Evolutionary conservation across 2,113 vertebrate species (phyloP).

Genomic region (Aptenodytes forsteri): DNA sequence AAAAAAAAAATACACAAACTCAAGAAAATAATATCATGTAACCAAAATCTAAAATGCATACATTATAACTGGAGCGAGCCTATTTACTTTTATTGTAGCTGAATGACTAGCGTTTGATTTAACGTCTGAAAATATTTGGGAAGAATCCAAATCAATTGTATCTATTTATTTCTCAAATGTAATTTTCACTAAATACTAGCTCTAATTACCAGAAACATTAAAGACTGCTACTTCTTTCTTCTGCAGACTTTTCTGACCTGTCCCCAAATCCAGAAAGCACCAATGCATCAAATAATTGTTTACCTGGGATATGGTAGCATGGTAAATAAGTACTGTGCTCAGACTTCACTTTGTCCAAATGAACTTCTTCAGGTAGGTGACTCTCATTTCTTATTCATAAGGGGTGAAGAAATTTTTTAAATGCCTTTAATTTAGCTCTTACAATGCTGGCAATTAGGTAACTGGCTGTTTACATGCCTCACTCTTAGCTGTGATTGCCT

Average conservation of each 20-base stretch:
- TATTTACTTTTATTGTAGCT: neutral
- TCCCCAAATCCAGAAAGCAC: slow-evolving; percentile 67
- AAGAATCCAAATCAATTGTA: neutral
- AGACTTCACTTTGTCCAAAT: slow-evolving; percentile 66
- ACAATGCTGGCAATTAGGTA: neutral
- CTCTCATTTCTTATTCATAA: neutral
- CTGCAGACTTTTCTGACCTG: slow-evolving; percentile 78
- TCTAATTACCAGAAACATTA: neutral
- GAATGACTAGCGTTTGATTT: neutral
- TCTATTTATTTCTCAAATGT: neutral
- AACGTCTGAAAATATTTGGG: neutral
- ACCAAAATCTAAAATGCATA: neutral
- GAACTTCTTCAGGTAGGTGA: slow-evolving; percentile 80
- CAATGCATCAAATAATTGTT: slow-evolving; percentile 65
- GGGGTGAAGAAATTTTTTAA: neutral
- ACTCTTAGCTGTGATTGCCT: neutral
- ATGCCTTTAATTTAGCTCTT: neutral
- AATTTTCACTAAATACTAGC: neutral
- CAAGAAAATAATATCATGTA: neutral
- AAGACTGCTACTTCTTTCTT: neutral
- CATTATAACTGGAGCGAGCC: neutral
- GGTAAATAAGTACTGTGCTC: slow-evolving; percentile 79
- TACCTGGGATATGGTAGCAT: slow-evolving; percentile 83
- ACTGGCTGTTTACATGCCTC: neutral
- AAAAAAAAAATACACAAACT: neutral